phyloP scores from a whole-genome alignment of 2,113 vertebrate genomes.

The Morone saxatilis region DNA sequence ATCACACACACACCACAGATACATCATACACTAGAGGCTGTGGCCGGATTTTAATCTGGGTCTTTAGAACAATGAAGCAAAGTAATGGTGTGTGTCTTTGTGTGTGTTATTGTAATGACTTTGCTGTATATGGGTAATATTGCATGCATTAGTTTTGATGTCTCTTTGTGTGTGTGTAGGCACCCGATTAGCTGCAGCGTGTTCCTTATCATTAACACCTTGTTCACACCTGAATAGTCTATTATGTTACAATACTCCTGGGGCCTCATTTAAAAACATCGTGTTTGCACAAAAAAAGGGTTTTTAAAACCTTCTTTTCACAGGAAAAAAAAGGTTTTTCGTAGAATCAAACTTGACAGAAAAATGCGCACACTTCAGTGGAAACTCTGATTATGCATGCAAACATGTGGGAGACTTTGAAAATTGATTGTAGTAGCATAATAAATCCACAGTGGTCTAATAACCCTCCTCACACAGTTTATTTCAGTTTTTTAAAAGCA shows the following conservation, averaged over 20 bases:
- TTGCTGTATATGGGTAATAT: not conserved
- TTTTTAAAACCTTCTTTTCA: conserved; percentile 18
- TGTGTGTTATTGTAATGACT: conserved; percentile 8
- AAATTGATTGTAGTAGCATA: conserved; percentile 7
- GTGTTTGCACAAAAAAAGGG: conserved; percentile 14
- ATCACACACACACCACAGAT: conserved; percentile 59
- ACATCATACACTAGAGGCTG: conserved; percentile 67
- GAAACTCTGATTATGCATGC: conserved; percentile 32
- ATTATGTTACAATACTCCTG: not conserved
- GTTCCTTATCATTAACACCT: conserved; percentile 44
- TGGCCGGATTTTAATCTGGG: conserved; percentile 67
- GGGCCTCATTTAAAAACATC: conserved; percentile 48
- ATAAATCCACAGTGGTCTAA: conserved; percentile 39
- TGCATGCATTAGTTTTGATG: not conserved
- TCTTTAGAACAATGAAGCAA: conserved; percentile 63
- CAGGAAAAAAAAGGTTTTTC: conserved; percentile 13
- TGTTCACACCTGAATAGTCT: conserved; percentile 52
- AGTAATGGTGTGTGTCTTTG: conserved; percentile 15
- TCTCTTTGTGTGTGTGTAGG: not conserved
- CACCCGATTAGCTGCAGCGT: conserved; percentile 32
- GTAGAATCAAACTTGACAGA: conserved; percentile 22
- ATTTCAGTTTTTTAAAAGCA: conserved; percentile 9
- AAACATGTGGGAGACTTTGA: conserved; percentile 20
- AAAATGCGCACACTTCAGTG: conserved; percentile 18
- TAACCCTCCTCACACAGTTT: conserved; percentile 8